These are phyloP conservation scores for Casuarius casuarius DNA, from an alignment of 2,113 vertebrate genomes.

Conservation along the genomic window DNA sequence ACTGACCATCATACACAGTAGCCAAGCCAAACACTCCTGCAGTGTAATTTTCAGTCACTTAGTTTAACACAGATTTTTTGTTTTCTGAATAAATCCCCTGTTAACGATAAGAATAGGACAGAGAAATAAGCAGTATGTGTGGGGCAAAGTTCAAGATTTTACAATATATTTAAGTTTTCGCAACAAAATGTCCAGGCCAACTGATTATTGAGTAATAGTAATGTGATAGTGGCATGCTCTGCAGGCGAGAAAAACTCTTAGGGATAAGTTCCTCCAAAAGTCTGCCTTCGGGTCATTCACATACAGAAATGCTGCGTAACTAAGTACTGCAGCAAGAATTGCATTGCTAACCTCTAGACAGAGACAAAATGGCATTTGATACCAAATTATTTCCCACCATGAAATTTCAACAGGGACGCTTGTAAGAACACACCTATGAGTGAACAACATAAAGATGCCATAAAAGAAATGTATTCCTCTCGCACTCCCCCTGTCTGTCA, in stretches of 20 bases:
- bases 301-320: neutral
- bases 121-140: neutral
- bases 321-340: neutral
- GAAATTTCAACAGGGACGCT: neutral
- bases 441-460: neutral
- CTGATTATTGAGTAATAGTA: constrained; percentile 28
- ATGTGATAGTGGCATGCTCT: neutral
- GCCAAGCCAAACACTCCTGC: neutral
- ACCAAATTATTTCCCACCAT: neutral
- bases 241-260: neutral
- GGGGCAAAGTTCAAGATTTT: constrained; percentile 25
- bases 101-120: neutral
- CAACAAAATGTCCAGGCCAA: constrained; percentile 24
- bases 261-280: neutral
- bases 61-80: neutral
- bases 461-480: neutral
- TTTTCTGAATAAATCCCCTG: neutral
- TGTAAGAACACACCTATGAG: neutral
- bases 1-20: neutral
- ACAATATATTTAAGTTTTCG: constrained; percentile 31
- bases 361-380: neutral
- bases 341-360: neutral
- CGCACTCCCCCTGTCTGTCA: neutral
- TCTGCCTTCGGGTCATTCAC: neutral
- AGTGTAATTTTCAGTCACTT: neutral